These are phyloP conservation scores for Sarcophaga variegata DNA, from an alignment of 2,888 invertebrate species.

Conservation along the genomic window DNA sequence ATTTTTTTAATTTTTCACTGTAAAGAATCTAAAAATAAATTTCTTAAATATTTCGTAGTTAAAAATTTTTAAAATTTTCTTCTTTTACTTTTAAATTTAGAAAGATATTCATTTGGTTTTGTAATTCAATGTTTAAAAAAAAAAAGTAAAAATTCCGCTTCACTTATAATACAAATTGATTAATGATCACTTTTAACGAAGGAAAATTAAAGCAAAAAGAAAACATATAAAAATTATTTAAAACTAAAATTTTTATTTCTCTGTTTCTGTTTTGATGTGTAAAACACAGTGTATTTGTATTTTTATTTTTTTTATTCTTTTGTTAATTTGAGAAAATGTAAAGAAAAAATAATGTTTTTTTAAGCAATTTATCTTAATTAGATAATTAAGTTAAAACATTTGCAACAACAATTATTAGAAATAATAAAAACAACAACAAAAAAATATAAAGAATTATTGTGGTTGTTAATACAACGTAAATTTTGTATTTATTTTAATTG, in stretches of 20 bases:
- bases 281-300: not conserved
- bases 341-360: not conserved
- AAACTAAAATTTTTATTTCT: not conserved
- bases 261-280: too few relatives aligned
- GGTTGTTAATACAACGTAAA: not conserved
- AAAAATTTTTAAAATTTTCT: not conserved
- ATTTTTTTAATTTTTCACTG: slow-evolving; percentile 49
- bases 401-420: not conserved
- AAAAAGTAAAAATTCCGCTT: too few relatives aligned
- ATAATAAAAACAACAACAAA: not conserved
- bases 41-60: not conserved
- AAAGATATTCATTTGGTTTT: not conserved
- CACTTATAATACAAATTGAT: slow-evolving; percentile 33
- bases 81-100: not conserved
- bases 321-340: slow-evolving; percentile 19
- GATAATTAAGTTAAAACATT: slow-evolving; percentile 37
- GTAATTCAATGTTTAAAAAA: not conserved
- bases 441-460: slow-evolving; percentile 32
- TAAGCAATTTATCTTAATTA: slow-evolving; percentile 56
- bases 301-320: slow-evolving; percentile 18
- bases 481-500: not conserved
- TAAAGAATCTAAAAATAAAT: slow-evolving; percentile 8
- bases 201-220: not conserved
- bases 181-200: slow-evolving; percentile 41
- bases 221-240: not conserved